A percentile compares a stretch with the other conserved stretches of the same genome.
These are phyloP conservation scores for Drosophila carrolli DNA, from an alignment of 1,140 invertebrate species.

Conservation along the genomic window DNA sequence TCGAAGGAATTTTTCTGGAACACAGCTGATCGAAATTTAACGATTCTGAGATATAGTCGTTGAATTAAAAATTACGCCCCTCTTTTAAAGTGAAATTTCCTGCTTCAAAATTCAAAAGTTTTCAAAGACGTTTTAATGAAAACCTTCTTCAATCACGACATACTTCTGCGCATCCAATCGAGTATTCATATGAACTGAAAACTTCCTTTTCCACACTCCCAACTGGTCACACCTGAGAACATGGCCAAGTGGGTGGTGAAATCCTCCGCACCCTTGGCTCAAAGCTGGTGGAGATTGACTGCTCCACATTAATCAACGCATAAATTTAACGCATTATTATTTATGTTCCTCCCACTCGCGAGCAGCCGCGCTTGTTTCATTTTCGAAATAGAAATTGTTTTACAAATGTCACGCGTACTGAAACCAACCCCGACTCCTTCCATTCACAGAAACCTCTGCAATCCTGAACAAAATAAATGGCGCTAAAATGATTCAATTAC, in stretches of 20 bases:
- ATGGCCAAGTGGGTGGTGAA: slow-evolving; percentile 21
- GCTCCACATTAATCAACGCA: slow-evolving; percentile 77
- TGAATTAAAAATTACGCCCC: no score
- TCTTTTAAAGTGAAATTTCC: no score
- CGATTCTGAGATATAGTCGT: no score
- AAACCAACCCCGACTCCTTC: neutral
- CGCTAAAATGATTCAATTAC: slow-evolving; percentile 83
- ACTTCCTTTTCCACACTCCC: slow-evolving; percentile 7
- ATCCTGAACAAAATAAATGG: slow-evolving; percentile 74
- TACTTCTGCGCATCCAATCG: slow-evolving; percentile 11
- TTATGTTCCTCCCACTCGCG: slow-evolving; percentile 57
- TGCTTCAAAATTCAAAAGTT: slow-evolving; percentile 14
- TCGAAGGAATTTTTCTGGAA: no score
- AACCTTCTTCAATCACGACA: neutral
- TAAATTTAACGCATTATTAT: slow-evolving; percentile 83
- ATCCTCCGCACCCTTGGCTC: slow-evolving; percentile 6
- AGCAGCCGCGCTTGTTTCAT: slow-evolving; percentile 57
- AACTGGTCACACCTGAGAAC: slow-evolving; percentile 65
- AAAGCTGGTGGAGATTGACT: slow-evolving; percentile 66
- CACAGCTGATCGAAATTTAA: no score
- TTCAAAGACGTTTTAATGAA: neutral
- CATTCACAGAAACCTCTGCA: slow-evolving; percentile 15
- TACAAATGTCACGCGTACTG: slow-evolving; percentile 72
- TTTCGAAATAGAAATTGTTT: slow-evolving; percentile 79
- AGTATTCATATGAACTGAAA: slow-evolving; percentile 68